phyloP scores from a whole-genome alignment of 2,113 vertebrate genomes.

The Tyto alba region DNA sequence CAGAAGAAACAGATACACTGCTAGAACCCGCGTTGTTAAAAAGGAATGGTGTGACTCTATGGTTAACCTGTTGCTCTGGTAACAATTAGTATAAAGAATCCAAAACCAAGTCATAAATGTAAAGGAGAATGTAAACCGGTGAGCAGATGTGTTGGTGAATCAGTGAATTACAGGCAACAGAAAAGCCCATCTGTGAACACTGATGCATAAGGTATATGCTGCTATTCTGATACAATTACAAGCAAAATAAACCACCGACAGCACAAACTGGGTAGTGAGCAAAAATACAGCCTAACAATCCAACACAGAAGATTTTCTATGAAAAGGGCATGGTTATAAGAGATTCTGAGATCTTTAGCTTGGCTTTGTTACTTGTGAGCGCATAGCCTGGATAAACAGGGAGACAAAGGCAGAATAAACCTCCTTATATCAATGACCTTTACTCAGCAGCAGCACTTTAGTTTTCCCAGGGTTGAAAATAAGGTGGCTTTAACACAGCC shows the following conservation, averaged over 20 bases:
- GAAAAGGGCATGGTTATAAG: not conserved
- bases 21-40: not conserved
- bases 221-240: not conserved
- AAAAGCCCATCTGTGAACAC: not conserved
- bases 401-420: constrained; percentile 7
- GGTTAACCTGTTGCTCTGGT: not conserved
- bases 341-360: not conserved
- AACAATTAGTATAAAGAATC: not conserved
- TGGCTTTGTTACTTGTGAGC: constrained; percentile 9
- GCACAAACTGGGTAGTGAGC: not conserved
- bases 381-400: not conserved
- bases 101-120: rapidly evolving
- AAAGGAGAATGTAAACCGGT: not conserved
- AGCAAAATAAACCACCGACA: not conserved
- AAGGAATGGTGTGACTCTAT: not conserved
- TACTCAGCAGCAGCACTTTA: not conserved
- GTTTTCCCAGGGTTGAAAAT: constrained; percentile 40
- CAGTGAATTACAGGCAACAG: not conserved
- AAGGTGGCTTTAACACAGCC: constrained; percentile 14
- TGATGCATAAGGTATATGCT: not conserved
- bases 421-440: constrained; percentile 18
- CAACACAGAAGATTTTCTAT: not conserved
- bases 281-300: not conserved
- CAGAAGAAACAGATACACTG: not conserved
- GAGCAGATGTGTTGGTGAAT: not conserved